phyloP scores from a whole-genome alignment of 2,797 vertebrate genomes.

The Benthosema pterotum region DNA sequence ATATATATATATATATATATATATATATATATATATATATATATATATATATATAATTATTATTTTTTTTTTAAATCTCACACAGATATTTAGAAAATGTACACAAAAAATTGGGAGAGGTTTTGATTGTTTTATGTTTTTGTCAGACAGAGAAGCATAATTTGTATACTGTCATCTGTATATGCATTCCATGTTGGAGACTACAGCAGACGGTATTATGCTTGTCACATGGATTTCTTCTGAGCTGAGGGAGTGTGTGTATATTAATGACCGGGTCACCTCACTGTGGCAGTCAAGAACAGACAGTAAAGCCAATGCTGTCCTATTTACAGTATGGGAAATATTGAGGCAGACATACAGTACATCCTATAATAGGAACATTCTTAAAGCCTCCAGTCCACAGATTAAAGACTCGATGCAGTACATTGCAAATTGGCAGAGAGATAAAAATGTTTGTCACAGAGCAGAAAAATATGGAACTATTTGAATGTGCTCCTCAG shows the following conservation, averaged over 20 bases:
- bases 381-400: background rate
- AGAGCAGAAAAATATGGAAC: no score
- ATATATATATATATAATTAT: no score
- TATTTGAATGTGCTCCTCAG: no score
- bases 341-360: background rate
- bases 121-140: conserved; percentile 8
- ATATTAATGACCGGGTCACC: conserved; percentile 14
- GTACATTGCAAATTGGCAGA: background rate
- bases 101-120: conserved; percentile 6
- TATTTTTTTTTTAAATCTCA: no score
- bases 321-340: conserved; percentile 21
- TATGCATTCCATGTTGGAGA: conserved; percentile 14
- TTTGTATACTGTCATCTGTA: conserved; percentile 3
- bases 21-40: no score
- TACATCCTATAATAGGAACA: background rate
- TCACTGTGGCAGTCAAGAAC: background rate
- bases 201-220: conserved; percentile 13
- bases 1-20: no score
- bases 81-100: no score
- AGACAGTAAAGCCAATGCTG: conserved; percentile 11
- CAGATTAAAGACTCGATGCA: background rate
- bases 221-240: conserved; percentile 18
- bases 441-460: background rate
- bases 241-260: conserved; percentile 7
- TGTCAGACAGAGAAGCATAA: background rate